Base-by-base conservation (phyloP, 2,888 invertebrate genomes). In the Allolobophora icterica region DNA sequence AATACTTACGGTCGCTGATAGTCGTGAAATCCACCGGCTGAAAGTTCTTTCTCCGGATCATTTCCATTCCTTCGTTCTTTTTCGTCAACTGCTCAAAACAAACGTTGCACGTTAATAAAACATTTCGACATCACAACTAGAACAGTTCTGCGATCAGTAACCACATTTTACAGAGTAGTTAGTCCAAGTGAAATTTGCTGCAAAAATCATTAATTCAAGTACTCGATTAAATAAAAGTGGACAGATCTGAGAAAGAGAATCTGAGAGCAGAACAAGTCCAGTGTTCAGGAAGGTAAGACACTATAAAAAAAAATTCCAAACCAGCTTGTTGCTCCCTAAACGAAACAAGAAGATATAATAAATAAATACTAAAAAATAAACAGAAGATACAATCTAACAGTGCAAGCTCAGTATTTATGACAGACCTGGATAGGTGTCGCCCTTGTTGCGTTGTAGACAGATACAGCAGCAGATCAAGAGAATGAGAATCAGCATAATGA, bases 1-100 rank as follows among this genome's bases (percentile, higher is more conserved):
- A 91, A 89, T 33, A 94, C 95, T 94, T 93, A 95, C 95, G 94
- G 94, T 93, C 95, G 93, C 35, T 94, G 94, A 42, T 94, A 94
- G 92, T 95, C 95, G 89, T 94, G 93, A 93, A 95, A 95, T 33
- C 94, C 95, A 92, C 94, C 94, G 92, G 94, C 94, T 89, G 94
- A 93, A 90, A 95, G 92, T 89, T 95, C 95, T 92, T 95, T 94
- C 92, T 94, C 94, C 35, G 95, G 95, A 91, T 95, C 89, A 42
- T 92, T 92, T 71, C 92, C 92, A 71, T 92, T 90, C 38, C 91
- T 84, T 52, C 92, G 87, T 92, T 95, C 95, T 90, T 95, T 95
- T 93, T 95, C 94, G 92, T 95, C 95, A 92, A 95, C 93, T 93
- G 89, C 6, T 21, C 33, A 52, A 34, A 17, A 87, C 34, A 87